A percentile compares a stretch with the other conserved stretches of the same genome.
These are phyloP conservation scores for Malurus splendens DNA, from an alignment of 2,797 vertebrate genomes.

Conservation along the genomic window DNA sequence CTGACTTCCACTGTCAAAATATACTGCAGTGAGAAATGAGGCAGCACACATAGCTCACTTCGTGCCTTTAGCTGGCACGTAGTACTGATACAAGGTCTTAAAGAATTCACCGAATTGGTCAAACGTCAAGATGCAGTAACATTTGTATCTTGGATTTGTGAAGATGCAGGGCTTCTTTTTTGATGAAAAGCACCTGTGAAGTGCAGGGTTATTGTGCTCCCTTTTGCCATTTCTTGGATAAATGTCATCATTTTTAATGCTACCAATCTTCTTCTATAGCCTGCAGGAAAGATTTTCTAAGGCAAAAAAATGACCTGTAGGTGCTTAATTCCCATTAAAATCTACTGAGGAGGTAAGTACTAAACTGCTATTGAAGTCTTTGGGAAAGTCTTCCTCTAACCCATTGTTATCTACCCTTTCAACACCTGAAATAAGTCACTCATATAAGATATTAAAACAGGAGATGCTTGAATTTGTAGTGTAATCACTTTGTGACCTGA, in stretches of 20 bases:
- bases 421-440: slow-evolving; percentile 2
- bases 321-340: slow-evolving; percentile 51
- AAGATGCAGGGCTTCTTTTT: background rate
- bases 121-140: slow-evolving; percentile 1
- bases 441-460: background rate
- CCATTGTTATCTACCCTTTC: background rate
- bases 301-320: slow-evolving; percentile 40
- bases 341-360: slow-evolving; percentile 14
- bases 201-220: slow-evolving; percentile 30
- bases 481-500: background rate
- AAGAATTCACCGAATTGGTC: slow-evolving; percentile 10
- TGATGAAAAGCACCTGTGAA: slow-evolving; percentile 50
- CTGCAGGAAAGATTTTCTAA: slow-evolving; percentile 26
- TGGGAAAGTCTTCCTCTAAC: slow-evolving; percentile 8
- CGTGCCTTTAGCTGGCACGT: background rate
- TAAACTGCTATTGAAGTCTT: background rate
- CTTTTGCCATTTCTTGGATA: slow-evolving; percentile 57
- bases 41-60: background rate
- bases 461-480: background rate
- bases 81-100: background rate
- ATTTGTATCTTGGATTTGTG: slow-evolving; percentile 33
- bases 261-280: slow-evolving; percentile 50
- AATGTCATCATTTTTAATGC: slow-evolving; percentile 58
- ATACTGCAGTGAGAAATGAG: background rate
- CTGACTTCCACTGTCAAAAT: slow-evolving; percentile 16